These are phyloP conservation scores for Chaunax sp. DNA, from an alignment of 2,797 vertebrate genomes.

Conservation along the genomic window DNA sequence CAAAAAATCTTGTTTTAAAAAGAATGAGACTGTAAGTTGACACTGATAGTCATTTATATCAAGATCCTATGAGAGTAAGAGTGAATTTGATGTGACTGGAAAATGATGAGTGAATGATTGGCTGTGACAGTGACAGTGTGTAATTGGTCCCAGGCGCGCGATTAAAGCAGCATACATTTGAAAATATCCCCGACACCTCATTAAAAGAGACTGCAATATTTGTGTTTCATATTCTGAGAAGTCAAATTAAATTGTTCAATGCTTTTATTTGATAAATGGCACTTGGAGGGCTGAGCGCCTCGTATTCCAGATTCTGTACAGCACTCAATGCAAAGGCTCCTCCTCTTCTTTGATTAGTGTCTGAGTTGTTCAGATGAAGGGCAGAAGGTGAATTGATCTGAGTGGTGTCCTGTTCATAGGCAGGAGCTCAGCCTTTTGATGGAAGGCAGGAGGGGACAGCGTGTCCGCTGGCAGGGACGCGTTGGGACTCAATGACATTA, in stretches of 20 bases:
- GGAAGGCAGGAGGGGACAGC: constrained; percentile 58
- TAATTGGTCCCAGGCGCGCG: constrained; percentile 64
- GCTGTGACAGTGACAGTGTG: constrained; percentile 53
- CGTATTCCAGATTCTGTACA: constrained; percentile 7
- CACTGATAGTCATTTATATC: constrained; percentile 43
- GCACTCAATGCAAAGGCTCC: constrained; percentile 35
- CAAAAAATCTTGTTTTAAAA: constrained; percentile 34
- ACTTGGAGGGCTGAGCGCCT: constrained; percentile 10
- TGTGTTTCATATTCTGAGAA: constrained; percentile 56
- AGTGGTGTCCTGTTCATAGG: constrained; percentile 62
- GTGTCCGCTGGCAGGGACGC: constrained; percentile 34
- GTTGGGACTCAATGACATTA: constrained; percentile 56
- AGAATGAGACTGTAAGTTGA: constrained; percentile 26
- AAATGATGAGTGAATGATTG: constrained; percentile 67
- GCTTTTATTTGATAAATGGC: constrained; percentile 56
- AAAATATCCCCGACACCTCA: constrained; percentile 51
- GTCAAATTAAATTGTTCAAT: constrained; percentile 48
- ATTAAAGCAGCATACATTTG: constrained; percentile 58
- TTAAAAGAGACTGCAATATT: constrained; percentile 59
- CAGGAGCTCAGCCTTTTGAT: constrained; percentile 56
- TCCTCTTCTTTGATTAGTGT: constrained; percentile 71
- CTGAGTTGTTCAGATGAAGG: constrained; percentile 67
- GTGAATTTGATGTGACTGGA: constrained; percentile 49
- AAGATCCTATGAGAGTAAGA: constrained; percentile 37
- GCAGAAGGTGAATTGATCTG: constrained; percentile 76